Conservation (phyloP, 2,888 invertebrate genomes). For the Meteorus colon region DNA sequence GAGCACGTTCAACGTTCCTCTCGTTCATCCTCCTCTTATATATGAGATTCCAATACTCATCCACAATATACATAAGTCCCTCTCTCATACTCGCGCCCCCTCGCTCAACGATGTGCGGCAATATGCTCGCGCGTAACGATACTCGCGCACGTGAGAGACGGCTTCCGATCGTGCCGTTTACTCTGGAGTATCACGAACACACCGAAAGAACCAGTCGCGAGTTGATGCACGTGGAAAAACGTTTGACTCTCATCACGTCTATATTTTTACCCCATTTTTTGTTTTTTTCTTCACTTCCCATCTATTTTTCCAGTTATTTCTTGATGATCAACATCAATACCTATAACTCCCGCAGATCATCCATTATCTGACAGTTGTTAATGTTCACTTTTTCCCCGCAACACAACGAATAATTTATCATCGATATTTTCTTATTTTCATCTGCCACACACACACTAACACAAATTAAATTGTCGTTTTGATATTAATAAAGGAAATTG, state of each 20-base stretch:
- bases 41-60: constrained; percentile 43
- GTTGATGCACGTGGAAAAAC: constrained; percentile 26
- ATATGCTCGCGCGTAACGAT: constrained; percentile 49
- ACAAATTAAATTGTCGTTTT: background rate
- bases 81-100: too few species aligned
- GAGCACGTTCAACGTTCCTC: constrained; percentile 48
- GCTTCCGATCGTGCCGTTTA: constrained; percentile 40
- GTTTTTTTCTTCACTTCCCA: background rate
- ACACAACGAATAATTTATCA: too few species aligned
- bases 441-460: background rate
- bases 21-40: constrained; percentile 43
- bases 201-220: constrained; percentile 24
- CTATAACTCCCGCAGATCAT: background rate
- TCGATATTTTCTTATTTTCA: too few species aligned
- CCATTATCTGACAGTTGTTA: background rate
- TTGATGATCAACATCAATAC: background rate
- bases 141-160: constrained; percentile 50
- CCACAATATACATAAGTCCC: constrained; percentile 18
- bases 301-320: constrained; percentile 4
- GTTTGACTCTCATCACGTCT: constrained; percentile 1
- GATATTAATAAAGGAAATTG: constrained; percentile 1
- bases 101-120: constrained; percentile 19
- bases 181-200: constrained; percentile 16
- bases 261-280: background rate
- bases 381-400: too few species aligned